phyloP scores from a whole-genome alignment of 1,140 invertebrate species.

The Hyles euphorbiae region DNA sequence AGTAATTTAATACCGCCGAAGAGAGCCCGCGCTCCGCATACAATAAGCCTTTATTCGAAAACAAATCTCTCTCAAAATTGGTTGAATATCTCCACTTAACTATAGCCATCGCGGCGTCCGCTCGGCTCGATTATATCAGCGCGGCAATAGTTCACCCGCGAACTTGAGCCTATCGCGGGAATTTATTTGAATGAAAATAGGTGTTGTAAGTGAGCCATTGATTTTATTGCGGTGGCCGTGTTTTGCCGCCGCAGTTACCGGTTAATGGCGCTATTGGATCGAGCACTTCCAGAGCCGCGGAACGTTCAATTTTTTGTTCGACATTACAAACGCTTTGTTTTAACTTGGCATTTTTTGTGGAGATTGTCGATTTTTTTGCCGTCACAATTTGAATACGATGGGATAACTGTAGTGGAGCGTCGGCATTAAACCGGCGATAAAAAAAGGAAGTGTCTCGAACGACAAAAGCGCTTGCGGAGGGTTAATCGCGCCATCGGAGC shows the following conservation, averaged over 20 bases:
- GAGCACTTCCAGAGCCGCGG: conserved; percentile 28
- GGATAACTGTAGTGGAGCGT: too few species aligned
- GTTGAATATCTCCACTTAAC: conserved; percentile 17
- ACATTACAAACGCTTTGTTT: not conserved
- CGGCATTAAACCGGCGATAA: too few species aligned
- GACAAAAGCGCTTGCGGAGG: conserved; percentile 27
- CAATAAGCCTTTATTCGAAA: conserved; percentile 37
- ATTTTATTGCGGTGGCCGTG: conserved; percentile 34
- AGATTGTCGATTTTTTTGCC: too few species aligned
- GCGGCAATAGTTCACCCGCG: conserved; percentile 21
- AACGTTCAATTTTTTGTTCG: conserved; percentile 3
- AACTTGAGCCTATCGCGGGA: conserved; percentile 16
- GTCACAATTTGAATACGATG: too few species aligned
- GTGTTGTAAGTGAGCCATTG: conserved; percentile 37
- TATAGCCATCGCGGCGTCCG: not conserved
- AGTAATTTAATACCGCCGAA: conserved; percentile 39
- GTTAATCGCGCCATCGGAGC: conserved; percentile 45
- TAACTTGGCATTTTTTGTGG: too few species aligned
- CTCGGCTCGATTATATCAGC: conserved; percentile 21
- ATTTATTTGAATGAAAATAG: conserved; percentile 33
- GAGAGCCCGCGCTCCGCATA: conserved; percentile 17
- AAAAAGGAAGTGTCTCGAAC: conserved; percentile 5
- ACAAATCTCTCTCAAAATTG: conserved; percentile 27
- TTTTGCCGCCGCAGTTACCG: conserved; percentile 30
- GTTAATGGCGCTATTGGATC: conserved; percentile 39